phyloP scores from a whole-genome alignment of 2,113 vertebrate species.

The Hoplias malabaricus region DNA sequence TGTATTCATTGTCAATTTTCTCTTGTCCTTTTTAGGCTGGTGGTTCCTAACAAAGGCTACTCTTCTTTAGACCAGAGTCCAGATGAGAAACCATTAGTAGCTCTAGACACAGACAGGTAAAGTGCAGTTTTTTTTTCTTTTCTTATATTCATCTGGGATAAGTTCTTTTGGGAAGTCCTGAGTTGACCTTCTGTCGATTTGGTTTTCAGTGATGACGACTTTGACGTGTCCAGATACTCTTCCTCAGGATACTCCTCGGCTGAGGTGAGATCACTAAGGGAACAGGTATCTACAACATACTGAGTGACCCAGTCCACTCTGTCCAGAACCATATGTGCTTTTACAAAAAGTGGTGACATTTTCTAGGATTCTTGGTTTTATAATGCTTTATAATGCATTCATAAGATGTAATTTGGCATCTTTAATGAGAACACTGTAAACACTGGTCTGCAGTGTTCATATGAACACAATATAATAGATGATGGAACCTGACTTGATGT shows the following conservation, averaged over 20 bases:
- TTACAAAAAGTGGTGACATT: too few relatives aligned
- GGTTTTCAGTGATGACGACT: constrained; percentile 91
- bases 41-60: constrained; percentile 98
- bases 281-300: constrained; percentile 45
- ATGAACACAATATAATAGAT: too few relatives aligned
- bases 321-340: constrained; percentile 1
- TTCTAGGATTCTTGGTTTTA: too few relatives aligned
- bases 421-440: too few relatives aligned
- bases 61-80: constrained; percentile 98
- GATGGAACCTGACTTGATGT: too few relatives aligned
- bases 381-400: too few relatives aligned
- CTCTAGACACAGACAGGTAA: constrained; percentile 98
- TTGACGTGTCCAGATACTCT: constrained; percentile 98
- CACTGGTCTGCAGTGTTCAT: too few relatives aligned
- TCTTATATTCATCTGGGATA: too few relatives aligned
- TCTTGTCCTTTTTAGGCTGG: constrained; percentile 76
- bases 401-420: too few relatives aligned
- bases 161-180: background rate
- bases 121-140: background rate
- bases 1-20: background rate
- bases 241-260: constrained; percentile 98
- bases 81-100: constrained; percentile 96
- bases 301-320: constrained; percentile 7
- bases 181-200: background rate
- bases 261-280: constrained; percentile 83